Percentiles rank a stretch among this genome's conserved stretches.
Evolutionary conservation across 2,888 invertebrate genomes (phyloP).

Genomic region (Andrena fulva): DNA sequence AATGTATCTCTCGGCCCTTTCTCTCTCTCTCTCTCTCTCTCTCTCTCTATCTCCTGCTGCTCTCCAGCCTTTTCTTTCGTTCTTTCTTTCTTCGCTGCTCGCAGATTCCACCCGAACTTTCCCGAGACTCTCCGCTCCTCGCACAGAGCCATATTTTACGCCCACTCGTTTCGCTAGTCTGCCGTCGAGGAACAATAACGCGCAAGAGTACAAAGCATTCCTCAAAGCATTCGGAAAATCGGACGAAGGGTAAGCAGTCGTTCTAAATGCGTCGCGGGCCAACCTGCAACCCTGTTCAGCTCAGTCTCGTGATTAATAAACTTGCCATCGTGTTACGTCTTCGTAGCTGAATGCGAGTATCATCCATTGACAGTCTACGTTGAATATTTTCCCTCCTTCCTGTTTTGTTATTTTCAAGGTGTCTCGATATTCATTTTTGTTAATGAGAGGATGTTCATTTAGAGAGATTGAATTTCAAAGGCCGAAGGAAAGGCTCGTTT

Average conservation of each 20-base stretch:
- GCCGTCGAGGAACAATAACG: slow-evolving; percentile 63
- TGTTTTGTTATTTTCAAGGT: too few relatives aligned
- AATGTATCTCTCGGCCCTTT: slow-evolving; percentile 12
- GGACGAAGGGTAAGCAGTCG: slow-evolving; percentile 5
- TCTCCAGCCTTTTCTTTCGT: background rate
- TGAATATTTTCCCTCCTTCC: too few relatives aligned
- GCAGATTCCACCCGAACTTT: slow-evolving; percentile 41
- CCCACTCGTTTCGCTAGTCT: slow-evolving; percentile 42
- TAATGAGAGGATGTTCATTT: background rate
- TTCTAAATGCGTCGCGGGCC: background rate
- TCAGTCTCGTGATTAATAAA: slow-evolving; percentile 42
- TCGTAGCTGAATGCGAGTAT: background rate
- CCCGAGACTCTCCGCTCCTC: slow-evolving; percentile 16
- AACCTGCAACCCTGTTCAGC: slow-evolving; percentile 39
- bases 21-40: background rate
- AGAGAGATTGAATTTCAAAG: background rate
- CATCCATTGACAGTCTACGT: background rate
- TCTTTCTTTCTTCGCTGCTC: slow-evolving; percentile 5
- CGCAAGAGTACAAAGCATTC: background rate
- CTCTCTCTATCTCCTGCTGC: background rate
- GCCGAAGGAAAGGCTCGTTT: background rate
- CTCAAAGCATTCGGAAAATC: slow-evolving; percentile 26
- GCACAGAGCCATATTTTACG: slow-evolving; percentile 59
- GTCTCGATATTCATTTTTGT: too few relatives aligned
- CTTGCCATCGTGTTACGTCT: background rate